Evolutionary conservation across 2,113 vertebrate species (phyloP).

Genomic region (Penelope pileata): DNA sequence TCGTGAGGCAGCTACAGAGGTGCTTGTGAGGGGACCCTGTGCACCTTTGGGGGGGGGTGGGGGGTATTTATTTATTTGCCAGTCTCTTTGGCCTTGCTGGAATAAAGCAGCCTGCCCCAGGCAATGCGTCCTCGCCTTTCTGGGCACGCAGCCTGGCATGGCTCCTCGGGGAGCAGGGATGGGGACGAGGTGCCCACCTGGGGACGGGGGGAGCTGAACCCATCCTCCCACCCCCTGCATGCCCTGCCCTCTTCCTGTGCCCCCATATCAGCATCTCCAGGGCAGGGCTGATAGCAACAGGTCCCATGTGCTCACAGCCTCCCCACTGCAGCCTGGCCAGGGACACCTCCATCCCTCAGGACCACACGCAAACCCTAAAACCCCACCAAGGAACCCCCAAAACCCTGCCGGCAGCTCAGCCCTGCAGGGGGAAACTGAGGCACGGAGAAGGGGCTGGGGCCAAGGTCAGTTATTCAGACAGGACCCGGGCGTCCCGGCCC

Average conservation of each 20-base stretch:
- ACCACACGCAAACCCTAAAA: background rate
- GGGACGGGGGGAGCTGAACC: background rate
- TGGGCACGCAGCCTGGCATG: background rate
- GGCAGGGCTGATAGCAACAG: background rate
- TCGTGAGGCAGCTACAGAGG: rapidly evolving
- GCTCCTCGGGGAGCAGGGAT: background rate
- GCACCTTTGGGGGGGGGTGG: background rate
- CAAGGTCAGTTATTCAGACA: conserved; percentile 49
- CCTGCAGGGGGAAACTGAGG: conserved; percentile 30
- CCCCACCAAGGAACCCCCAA: background rate
- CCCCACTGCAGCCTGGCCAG: too few relatives aligned
- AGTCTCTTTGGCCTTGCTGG: conserved; percentile 1
- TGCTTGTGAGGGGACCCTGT: background rate
- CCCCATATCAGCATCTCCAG: background rate
- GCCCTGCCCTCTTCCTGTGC: rapidly evolving
- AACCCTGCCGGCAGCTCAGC: background rate
- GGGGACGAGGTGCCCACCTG: background rate
- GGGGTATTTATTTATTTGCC: conserved; percentile 16
- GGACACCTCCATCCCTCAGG: rapidly evolving
- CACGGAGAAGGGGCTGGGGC: conserved; percentile 28
- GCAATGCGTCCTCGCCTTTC: background rate
- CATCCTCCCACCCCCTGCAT: background rate
- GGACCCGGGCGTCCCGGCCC: conserved; percentile 11
- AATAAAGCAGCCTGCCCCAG: conserved; percentile 46
- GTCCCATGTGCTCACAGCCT: background rate